Percentiles rank a stretch among this genome's conserved stretches.
Evolutionary conservation across 2,888 invertebrate species (phyloP).

Genomic region (Ormyrus rosae): DNA sequence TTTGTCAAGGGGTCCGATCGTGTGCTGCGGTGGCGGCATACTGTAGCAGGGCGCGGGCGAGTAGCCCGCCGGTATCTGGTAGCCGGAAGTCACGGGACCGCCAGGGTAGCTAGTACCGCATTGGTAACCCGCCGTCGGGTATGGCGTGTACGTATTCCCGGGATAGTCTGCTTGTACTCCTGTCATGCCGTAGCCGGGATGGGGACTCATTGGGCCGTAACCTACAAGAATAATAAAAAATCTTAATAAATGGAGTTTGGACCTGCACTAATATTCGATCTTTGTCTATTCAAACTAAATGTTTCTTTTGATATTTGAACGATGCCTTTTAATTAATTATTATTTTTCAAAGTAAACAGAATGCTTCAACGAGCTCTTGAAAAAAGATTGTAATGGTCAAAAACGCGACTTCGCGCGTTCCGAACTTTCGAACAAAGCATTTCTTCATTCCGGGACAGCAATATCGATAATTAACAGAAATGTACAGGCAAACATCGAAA

Average conservation of each 20-base stretch:
- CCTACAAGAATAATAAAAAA: conserved; percentile 76
- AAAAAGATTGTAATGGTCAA: no score
- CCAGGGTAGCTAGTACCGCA: conserved; percentile 77
- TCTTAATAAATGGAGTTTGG: no score
- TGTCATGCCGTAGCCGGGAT: conserved; percentile 88
- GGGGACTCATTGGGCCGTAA: conserved; percentile 90
- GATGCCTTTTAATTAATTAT: no score
- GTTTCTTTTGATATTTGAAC: no score
- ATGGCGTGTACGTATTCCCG: conserved; percentile 83
- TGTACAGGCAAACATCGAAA: not conserved
- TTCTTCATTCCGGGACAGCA: not conserved
- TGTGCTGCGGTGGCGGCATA: conserved; percentile 88
- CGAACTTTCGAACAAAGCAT: not conserved
- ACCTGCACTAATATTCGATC: no score
- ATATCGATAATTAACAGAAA: conserved; percentile 35
- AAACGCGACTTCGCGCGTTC: no score
- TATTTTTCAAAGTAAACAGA: no score
- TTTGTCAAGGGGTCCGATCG: conserved; percentile 78
- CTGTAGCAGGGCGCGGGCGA: conserved; percentile 88
- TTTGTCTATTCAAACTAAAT: no score
- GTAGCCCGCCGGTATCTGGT: conserved; percentile 83
- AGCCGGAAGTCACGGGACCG: conserved; percentile 78
- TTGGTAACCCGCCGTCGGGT: conserved; percentile 81
- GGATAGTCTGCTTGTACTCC: conserved; percentile 89
- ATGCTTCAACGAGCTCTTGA: no score